Evolutionary conservation across 2,888 invertebrate species (phyloP).

Genomic region (Mesorhabditis sp.): DNA sequence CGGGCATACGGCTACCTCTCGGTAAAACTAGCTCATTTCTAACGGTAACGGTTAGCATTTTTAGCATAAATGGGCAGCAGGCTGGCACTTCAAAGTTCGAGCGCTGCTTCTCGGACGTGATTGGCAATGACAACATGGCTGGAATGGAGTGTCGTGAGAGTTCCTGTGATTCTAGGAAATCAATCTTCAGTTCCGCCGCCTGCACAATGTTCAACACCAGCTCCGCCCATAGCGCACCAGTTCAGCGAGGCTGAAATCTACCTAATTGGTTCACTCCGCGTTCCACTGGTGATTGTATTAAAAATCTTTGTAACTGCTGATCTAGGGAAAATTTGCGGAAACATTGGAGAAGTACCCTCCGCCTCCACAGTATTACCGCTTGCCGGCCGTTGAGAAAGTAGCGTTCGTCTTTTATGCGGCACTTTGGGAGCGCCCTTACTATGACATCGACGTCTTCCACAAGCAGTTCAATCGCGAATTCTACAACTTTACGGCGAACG

Average conservation of each 20-base stretch:
- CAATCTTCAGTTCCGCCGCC: no score
- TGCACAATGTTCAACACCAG: no score
- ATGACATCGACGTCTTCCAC: slow-evolving; percentile 23
- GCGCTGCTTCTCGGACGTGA: background rate
- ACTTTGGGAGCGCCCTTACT: slow-evolving; percentile 26
- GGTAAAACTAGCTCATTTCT: background rate
- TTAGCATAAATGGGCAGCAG: background rate
- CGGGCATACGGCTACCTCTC: background rate
- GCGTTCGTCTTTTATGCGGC: slow-evolving; percentile 32
- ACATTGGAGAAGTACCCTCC: slow-evolving; percentile 16
- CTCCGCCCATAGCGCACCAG: background rate
- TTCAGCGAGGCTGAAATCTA: background rate
- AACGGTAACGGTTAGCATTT: background rate
- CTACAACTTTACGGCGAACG: slow-evolving; percentile 24
- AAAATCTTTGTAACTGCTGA: no score
- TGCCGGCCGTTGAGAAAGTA: slow-evolving; percentile 32
- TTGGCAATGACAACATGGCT: no score
- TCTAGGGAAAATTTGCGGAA: no score
- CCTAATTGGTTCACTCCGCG: background rate
- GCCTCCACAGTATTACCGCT: slow-evolving; percentile 25
- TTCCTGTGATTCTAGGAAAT: no score
- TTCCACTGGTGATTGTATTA: background rate
- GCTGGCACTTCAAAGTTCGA: background rate
- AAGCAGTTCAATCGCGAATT: slow-evolving; percentile 31
- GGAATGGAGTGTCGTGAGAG: no score